phyloP scores from a whole-genome alignment of 2,113 vertebrate genomes.

The Eonycteris spelaea region DNA sequence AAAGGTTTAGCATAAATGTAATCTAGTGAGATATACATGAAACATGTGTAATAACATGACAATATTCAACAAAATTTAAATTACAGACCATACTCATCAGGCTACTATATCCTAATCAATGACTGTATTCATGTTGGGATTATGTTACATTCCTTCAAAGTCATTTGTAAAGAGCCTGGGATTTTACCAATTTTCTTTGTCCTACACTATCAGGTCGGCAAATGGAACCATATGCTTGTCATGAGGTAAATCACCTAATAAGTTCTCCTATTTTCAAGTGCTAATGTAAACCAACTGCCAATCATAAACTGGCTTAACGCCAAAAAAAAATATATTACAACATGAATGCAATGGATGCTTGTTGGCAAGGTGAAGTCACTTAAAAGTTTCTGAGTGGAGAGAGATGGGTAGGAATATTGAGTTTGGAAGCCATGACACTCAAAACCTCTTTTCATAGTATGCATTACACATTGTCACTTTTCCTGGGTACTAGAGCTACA shows the following conservation, averaged over 20 bases:
- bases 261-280: not conserved
- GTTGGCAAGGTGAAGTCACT: not conserved
- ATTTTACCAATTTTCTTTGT: not conserved
- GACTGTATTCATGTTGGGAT: not conserved
- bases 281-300: not conserved
- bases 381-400: not conserved
- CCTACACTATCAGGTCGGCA: too few relatives aligned
- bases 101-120: not conserved
- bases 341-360: not conserved
- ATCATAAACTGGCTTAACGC: not conserved
- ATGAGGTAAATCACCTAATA: not conserved
- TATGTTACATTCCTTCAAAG: not conserved
- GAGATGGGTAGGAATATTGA: not conserved
- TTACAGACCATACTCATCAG: not conserved
- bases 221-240: not conserved
- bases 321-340: not conserved
- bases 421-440: not conserved
- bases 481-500: not conserved
- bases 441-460: not conserved
- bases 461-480: not conserved
- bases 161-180: not conserved
- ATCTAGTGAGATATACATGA: not conserved
- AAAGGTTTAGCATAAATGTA: not conserved
- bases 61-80: not conserved
- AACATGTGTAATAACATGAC: not conserved